Base-by-base conservation (phyloP, 2,113 vertebrate genomes). In the Channa argus region DNA sequence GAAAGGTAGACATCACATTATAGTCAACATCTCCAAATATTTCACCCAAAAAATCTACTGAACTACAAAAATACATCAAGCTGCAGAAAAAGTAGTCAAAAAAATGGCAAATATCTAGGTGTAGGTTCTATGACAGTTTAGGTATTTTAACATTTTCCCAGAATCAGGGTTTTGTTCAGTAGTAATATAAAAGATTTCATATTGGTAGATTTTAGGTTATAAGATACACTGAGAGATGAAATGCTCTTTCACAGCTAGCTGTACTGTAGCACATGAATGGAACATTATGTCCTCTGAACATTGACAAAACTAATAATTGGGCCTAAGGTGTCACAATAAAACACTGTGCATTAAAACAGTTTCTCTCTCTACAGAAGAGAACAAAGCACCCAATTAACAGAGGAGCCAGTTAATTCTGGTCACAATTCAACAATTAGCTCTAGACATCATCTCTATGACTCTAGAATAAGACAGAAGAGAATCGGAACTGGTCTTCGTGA, bases 401-500 rank as follows among this genome's bases (percentile, higher is more conserved):
- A 8, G 12, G 41, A 73, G 43, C 9, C 15, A 44, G 24, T n/a
- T 49, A 53, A 39, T 36, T 60, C 24, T 41, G 63, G 37, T 47
- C 44, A 69, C 43, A 55, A 63, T 24, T 24, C 24, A 24, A 24
- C 24, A 24, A 65, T 85, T 64, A 78, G 64, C 62, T 52, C 46
- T n/a, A 33, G 63, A n/a, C 1, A 3, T 68, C 61, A 62, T 51
- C 49, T 37, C 51, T 6, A 14, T 74, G 50, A 79, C 52, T 38
- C 15, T 33, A 64, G 55, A 38, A 69, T 62, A 41, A 78, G 36
- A 33, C 39, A 38, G 14, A 51, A 79, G n/a, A 51, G 45, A 75
- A 70, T 56, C 24, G 49, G 62, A 66, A 49, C 43, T 24, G 55
- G 39, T 51, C 39, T 34, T 65, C 36, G 70, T 62, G 36, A 94